Percentiles rank a stretch among this genome's conserved stretches.
These are phyloP conservation scores for Coelopa frigida DNA, from an alignment of 1,140 invertebrate species.

Conservation along the genomic window DNA sequence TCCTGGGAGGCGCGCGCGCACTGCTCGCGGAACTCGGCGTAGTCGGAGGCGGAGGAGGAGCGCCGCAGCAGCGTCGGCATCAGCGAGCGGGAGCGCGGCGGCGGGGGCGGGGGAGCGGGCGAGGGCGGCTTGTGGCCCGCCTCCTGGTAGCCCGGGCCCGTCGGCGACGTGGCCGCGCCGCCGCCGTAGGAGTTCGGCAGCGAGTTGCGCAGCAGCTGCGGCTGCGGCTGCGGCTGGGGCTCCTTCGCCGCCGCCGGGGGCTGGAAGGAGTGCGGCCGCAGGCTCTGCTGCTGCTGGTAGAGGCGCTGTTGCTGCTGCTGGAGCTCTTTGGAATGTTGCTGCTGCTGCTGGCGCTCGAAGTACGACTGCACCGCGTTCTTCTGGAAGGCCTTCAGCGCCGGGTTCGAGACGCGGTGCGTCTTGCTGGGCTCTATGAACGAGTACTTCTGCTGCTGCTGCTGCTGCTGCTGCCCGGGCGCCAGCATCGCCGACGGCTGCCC, in stretches of 20 bases:
- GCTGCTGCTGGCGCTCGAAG: conserved; percentile 65
- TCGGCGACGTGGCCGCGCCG: neutral
- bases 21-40: conserved; percentile 49
- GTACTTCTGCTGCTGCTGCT: conserved; percentile 46
- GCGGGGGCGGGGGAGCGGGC: conserved; percentile 50
- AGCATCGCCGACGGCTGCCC: neutral
- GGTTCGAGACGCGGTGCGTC: conserved; percentile 63
- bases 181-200: conserved; percentile 31
- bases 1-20: conserved; percentile 20
- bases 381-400: conserved; percentile 76
- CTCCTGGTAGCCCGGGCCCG: neutral
- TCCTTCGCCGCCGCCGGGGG: conserved; percentile 10
- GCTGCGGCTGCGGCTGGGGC: conserved; percentile 14
- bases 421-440: conserved; percentile 71
- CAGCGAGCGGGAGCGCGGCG: conserved; percentile 50
- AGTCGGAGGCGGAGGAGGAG: conserved; percentile 63
- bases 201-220: conserved; percentile 27
- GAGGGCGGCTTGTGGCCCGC: conserved; percentile 15
- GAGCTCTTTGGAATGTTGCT: conserved; percentile 17
- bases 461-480: conserved; percentile 6
- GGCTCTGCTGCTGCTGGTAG: conserved; percentile 14
- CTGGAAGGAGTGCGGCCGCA: conserved; percentile 28
- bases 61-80: conserved; percentile 48
- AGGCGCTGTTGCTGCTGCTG: conserved; percentile 6
- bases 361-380: conserved; percentile 80